Base-by-base conservation (phyloP, 53 echinoderm and acorn worm species). In the Astropecten irregularis region DNA sequence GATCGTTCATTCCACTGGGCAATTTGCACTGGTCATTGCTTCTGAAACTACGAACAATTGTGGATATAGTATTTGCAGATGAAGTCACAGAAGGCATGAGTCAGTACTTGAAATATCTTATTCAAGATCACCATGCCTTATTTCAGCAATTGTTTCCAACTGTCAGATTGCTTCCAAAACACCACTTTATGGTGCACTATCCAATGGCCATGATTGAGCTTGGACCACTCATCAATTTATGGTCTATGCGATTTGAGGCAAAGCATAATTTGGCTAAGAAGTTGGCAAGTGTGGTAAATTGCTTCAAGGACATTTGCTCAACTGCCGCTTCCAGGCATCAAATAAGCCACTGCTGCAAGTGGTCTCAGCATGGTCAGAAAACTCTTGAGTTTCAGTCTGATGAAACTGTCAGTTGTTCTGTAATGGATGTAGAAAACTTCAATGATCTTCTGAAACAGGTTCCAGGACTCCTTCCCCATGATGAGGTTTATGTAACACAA, bases 191-290 rank as follows among this genome's bases (percentile, higher is more conserved):
- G 74, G 30, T 86, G 13, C 90, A 90, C 58, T 90, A 90, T 37
- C 90, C 90, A 0, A 20, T 21, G 50, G 61, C 86, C 3, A 72
- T 71, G 51, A 40, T 54, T 20, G 66, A 54, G 20, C 11, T 90
- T 33, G 86, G 90, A 9, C 90, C 86, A 11, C 26, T 90, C 1
- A 62, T 32, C 2, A 53, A 86, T 20, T 73, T 66, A 28, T 90
- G 86, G 90, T 42, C 60, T 8, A 90, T 90, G 66, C 40, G 90
- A 54, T 90, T 90, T 73, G 90, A 90, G 38, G 90, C 62, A 27
- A 86, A 90, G 35, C 91, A 90, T 55, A 65, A 64, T 21, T 86
- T 86, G 19, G 55, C 86, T 10, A 90, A 90, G 55, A 55, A 60
- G 9, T n/a, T 86, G 54, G 82, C 91, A 34, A 38, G 31, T 58